Conservation (phyloP, 1,140 invertebrate genomes). For the Cydia splendana region DNA sequence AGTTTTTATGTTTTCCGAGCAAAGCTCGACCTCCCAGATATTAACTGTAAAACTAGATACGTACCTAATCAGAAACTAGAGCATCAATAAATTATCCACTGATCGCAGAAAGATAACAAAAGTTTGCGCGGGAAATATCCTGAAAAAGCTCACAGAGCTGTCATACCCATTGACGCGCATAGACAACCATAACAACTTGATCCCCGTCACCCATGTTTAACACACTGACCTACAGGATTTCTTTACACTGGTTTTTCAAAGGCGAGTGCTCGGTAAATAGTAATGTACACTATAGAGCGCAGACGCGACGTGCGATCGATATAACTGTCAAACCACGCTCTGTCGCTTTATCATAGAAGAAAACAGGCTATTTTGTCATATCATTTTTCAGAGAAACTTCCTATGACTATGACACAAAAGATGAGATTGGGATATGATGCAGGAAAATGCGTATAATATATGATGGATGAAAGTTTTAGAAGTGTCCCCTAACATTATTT, state of each 20-base stretch:
- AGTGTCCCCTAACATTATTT: background rate
- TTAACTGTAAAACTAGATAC: no score
- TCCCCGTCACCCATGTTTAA: background rate
- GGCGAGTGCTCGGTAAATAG: background rate
- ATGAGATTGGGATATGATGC: background rate
- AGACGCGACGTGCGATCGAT: conserved; percentile 8
- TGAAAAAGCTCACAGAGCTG: background rate
- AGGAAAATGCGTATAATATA: background rate
- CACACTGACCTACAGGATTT: background rate
- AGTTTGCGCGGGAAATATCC: conserved; percentile 2
- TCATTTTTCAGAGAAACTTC: background rate
- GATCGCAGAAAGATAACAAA: background rate
- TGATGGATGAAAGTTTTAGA: background rate
- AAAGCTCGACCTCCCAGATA: no score
- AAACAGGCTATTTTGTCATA: background rate
- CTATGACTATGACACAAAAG: background rate
- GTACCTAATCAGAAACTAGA: background rate
- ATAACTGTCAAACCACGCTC: conserved; percentile 21
- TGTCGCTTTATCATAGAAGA: background rate
- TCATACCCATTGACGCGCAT: background rate
- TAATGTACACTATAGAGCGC: background rate
- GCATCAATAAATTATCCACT: background rate
- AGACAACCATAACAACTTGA: background rate
- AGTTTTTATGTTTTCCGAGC: no score
- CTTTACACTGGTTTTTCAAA: background rate